Evolutionary conservation across 2,888 invertebrate genomes (phyloP).

Genomic region (Subacronicta megacephala): DNA sequence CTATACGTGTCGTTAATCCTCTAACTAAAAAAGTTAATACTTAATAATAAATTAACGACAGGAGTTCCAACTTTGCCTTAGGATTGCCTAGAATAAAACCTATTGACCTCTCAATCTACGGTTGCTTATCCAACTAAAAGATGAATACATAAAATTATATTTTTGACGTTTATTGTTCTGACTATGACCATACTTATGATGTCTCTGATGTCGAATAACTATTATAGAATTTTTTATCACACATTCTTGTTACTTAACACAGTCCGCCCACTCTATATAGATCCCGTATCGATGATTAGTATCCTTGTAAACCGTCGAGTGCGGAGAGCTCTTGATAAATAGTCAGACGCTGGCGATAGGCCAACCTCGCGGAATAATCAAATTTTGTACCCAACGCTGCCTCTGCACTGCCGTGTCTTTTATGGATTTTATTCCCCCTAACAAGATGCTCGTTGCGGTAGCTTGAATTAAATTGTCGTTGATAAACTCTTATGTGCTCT

Average conservation of each 20-base stretch:
- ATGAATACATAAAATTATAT: no score
- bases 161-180: no score
- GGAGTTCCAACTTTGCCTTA: no score
- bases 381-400: conserved; percentile 83
- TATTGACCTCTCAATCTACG: no score
- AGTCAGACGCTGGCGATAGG: conserved; percentile 87
- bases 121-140: no score
- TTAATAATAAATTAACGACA: no score
- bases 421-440: conserved; percentile 87
- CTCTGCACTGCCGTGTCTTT: conserved; percentile 81
- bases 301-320: conserved; percentile 85
- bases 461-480: conserved; percentile 87
- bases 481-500: conserved; percentile 81
- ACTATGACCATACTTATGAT: no score
- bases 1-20: no score
- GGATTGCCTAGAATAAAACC: no score
- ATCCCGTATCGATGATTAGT: conserved; percentile 82
- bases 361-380: conserved; percentile 89
- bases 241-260: neutral
- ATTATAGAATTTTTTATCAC: conserved; percentile 8
- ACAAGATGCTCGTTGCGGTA: conserved; percentile 84
- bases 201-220: neutral
- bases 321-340: conserved; percentile 85
- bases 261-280: conserved; percentile 66
- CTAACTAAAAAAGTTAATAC: no score